Evolutionary conservation across 2,797 vertebrate genomes (phyloP).

Genomic region (Sebastes iracundus): DNA sequence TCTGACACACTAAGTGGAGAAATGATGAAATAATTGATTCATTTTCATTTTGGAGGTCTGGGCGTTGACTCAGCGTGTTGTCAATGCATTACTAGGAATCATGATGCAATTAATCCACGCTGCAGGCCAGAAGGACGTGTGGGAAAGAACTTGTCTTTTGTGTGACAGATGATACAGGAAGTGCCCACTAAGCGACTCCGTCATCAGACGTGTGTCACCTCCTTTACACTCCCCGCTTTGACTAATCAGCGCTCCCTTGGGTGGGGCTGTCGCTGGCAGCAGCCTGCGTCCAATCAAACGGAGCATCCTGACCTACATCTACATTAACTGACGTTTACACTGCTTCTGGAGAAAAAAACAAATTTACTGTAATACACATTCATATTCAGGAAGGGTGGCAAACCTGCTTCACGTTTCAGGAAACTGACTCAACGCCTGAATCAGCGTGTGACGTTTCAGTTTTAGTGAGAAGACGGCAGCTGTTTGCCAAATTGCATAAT

Average conservation of each 20-base stretch:
- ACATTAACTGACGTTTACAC: background rate
- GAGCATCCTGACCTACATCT: slow-evolving; percentile 9
- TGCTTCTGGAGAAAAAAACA: background rate
- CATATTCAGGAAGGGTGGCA: background rate
- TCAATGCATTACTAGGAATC: slow-evolving; percentile 1
- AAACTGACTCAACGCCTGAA: slow-evolving; percentile 43
- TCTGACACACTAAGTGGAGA: background rate
- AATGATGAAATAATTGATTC: background rate
- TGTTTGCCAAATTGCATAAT: slow-evolving; percentile 55
- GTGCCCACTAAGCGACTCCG: slow-evolving; percentile 9
- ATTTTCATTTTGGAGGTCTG: background rate
- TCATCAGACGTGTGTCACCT: slow-evolving; percentile 18
- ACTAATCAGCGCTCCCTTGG: slow-evolving; percentile 12
- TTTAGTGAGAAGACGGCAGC: slow-evolving; percentile 14
- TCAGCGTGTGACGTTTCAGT: background rate
- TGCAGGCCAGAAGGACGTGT: background rate
- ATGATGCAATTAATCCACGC: background rate
- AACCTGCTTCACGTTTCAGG: slow-evolving; percentile 18
- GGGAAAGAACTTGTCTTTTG: slow-evolving; percentile 13
- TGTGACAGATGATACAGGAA: slow-evolving; percentile 18
- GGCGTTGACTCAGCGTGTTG: background rate
- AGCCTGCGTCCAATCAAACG: background rate
- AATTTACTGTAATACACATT: background rate
- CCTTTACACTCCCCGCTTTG: slow-evolving; percentile 14
- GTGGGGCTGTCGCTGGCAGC: background rate